phyloP scores from a whole-genome alignment of 2,888 invertebrate species.

The Gisinianus flammeolus region DNA sequence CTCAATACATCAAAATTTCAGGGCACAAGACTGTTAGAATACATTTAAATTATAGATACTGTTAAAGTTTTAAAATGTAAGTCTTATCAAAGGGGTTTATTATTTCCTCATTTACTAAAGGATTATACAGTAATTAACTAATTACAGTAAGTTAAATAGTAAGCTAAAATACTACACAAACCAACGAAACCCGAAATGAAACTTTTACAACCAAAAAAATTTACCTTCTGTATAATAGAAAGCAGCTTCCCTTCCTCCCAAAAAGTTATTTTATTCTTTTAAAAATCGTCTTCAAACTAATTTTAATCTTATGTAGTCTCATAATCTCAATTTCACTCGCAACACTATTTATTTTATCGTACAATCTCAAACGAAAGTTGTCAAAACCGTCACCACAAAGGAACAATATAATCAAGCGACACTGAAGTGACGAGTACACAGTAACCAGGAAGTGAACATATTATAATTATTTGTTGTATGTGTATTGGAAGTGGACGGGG shows the following conservation, averaged over 20 bases:
- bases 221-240: conserved; percentile 33
- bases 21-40: neutral
- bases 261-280: neutral
- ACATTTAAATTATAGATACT: neutral
- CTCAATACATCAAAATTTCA: too few relatives aligned
- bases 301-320: conserved; percentile 30
- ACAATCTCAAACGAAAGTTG: conserved; percentile 8
- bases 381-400: conserved; percentile 20
- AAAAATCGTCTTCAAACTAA: conserved; percentile 7
- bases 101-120: neutral
- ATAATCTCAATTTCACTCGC: conserved; percentile 22
- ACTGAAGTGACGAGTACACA: conserved; percentile 13
- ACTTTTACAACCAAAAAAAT: neutral
- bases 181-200: too few relatives aligned
- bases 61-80: neutral
- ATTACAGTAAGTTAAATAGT: neutral
- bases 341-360: neutral
- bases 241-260: conserved; percentile 27
- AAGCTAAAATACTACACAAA: neutral
- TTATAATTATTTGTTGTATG: neutral
- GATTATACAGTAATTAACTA: neutral
- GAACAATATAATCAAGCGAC: conserved; percentile 24
- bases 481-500: conserved; percentile 14
- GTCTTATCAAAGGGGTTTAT: neutral
- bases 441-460: conserved; percentile 11